Evolutionary conservation across 2,113 vertebrate genomes (phyloP), one percentile per base, ranked within the genome.

Genomic region (Pavo muticus): DNA sequence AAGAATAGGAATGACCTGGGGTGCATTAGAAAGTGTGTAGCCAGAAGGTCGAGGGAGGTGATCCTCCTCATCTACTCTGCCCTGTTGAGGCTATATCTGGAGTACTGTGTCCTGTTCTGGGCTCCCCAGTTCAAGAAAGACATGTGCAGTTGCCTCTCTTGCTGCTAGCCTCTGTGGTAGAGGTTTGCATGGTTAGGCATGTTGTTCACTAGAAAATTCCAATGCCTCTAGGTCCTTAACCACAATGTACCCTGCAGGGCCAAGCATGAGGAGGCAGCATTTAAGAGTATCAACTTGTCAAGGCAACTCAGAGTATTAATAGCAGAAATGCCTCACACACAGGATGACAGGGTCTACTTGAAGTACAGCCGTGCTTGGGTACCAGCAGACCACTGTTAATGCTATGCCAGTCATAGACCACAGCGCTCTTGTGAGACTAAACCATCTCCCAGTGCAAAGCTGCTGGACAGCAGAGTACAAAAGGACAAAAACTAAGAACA

Each of bases 301-400:
- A 79, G 27, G 56, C 27, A 73, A 25, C 14, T 68, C 40, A 27
- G 48, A 35, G 3, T 50, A 65, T 29, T 32, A 57, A 5, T 6
- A 30, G 10, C 18, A 52, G 50, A 24, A 87, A 37, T 4, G 12
- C 30, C 1, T 42, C 11, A 6, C 19, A 17, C 21, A 27, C 8
- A 67, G 57, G 32, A 42, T 64, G 54, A 65, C 64, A 69, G n/a
- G 14, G 9, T 8, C 10, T 21, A 0, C 1, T 20, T 27, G 23
- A 39, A 70, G 39, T 27, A 70, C 5, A 0, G 2, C 19, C 44
- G 45, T 1, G 0, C 1, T 2, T 32, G 9, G 9, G 4, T 0
- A 60, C 14, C 8, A n/a, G 7, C 14, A 40, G 70, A 25, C 1
- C 18, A 39, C 5, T 2, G 14, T 25, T 29, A 25, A 20, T 5